These are phyloP conservation scores for Drosophila nigricruria DNA, from an alignment of 2,888 invertebrate genomes.

Conservation along the genomic window DNA sequence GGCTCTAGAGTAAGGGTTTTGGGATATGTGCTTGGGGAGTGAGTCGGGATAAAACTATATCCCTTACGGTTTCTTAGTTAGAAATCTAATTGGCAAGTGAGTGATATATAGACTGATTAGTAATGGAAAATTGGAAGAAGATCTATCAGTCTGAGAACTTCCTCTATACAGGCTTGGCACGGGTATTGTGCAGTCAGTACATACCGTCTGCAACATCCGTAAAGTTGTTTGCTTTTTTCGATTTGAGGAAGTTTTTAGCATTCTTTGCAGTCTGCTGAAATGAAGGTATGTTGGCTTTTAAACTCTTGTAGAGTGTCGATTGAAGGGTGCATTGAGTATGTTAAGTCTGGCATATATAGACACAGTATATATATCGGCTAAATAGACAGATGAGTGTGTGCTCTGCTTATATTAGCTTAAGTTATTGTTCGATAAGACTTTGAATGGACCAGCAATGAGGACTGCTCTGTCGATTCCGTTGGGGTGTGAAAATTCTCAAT, in stretches of 20 bases:
- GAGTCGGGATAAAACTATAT: neutral
- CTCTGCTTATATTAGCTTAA: conserved; percentile 35
- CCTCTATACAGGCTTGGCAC: no score
- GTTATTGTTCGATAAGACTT: conserved; percentile 17
- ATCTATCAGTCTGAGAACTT: no score
- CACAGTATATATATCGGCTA: neutral
- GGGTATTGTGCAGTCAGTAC: neutral
- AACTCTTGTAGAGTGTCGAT: neutral
- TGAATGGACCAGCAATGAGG: conserved; percentile 6
- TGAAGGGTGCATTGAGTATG: conserved; percentile 11
- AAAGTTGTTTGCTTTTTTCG: conserved; percentile 3
- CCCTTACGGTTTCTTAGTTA: neutral
- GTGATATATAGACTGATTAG: no score
- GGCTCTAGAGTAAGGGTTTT: neutral
- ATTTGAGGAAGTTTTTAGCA: conserved; percentile 42
- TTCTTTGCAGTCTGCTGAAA: conserved; percentile 34
- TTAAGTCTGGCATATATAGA: neutral
- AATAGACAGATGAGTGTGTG: neutral
- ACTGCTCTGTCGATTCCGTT: neutral
- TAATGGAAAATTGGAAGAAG: no score
- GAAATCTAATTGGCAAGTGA: neutral
- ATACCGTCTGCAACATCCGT: no score
- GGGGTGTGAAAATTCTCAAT: conserved; percentile 64
- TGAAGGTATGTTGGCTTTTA: conserved; percentile 13
- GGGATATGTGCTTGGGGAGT: neutral